Conservation (phyloP, 2,113 vertebrate species). For the Taurulus bubalis region DNA sequence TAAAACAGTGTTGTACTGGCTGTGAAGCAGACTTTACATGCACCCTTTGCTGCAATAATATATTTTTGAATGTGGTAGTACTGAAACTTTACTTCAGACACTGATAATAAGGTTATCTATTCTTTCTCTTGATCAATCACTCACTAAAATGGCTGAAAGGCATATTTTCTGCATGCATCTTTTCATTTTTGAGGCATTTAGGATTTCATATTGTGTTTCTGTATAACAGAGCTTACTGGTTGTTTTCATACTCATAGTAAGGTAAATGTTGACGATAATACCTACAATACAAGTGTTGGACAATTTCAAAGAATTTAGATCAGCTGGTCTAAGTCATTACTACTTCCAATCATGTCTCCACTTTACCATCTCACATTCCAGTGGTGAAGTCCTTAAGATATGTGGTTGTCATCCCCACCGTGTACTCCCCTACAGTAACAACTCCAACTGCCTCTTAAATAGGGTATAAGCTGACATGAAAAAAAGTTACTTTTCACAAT, state of each 20-base stretch:
- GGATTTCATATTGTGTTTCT: neutral
- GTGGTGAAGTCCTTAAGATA: neutral
- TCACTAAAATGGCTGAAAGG: neutral
- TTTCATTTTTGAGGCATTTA: neutral
- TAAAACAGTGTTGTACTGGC: neutral
- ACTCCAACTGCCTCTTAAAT: neutral
- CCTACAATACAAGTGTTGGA: neutral
- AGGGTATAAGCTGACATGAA: neutral
- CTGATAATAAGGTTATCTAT: slow-evolving; percentile 12
- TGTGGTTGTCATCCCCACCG: neutral
- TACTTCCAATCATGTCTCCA: neutral
- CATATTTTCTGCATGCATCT: slow-evolving; percentile 5
- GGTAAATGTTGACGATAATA: neutral
- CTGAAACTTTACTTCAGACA: neutral
- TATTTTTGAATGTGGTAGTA: neutral
- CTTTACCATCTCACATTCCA: neutral
- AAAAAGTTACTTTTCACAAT: neutral
- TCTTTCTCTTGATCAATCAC: neutral
- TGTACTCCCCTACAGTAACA: neutral
- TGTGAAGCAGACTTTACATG: slow-evolving; percentile 26
- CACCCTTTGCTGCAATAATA: slow-evolving; percentile 1
- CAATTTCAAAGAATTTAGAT: neutral
- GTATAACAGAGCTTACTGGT: neutral
- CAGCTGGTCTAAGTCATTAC: neutral
- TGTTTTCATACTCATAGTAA: neutral